Conservation (phyloP, 1,140 invertebrate genomes). For the Neotoxoptera formosana region DNA sequence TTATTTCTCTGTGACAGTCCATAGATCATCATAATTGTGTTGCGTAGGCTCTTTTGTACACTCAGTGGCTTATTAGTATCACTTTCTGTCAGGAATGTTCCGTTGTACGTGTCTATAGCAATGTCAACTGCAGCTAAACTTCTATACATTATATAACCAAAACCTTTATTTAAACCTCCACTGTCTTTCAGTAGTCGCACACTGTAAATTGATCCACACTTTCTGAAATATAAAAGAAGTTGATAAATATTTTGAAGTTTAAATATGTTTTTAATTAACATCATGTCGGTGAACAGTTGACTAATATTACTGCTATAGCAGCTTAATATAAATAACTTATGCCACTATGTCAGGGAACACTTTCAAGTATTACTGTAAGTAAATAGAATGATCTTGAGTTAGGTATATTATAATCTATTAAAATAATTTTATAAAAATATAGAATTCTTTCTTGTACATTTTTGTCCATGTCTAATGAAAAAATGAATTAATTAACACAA, state of each 20-base stretch:
- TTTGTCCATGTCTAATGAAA: no score
- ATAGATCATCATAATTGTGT: slow-evolving; percentile 57
- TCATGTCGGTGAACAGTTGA: neutral
- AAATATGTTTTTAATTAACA: neutral
- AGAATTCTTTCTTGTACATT: no score
- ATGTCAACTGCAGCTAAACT: slow-evolving; percentile 19
- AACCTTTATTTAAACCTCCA: slow-evolving; percentile 51
- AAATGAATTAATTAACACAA: no score
- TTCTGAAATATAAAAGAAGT: slow-evolving; percentile 32
- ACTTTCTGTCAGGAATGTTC: slow-evolving; percentile 24
- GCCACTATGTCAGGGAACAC: no score
- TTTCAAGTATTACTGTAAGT: no score
- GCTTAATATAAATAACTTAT: no score
- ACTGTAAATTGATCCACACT: slow-evolving; percentile 48
- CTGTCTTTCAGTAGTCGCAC: slow-evolving; percentile 33
- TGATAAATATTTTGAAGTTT: neutral
- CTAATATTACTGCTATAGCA: no score
- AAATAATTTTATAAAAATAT: no score
- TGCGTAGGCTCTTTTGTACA: slow-evolving; percentile 46
- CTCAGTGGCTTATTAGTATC: slow-evolving; percentile 36
- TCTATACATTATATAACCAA: slow-evolving; percentile 56
- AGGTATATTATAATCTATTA: no score
- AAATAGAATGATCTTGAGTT: no score
- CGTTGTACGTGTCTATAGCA: slow-evolving; percentile 32
- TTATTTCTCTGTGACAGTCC: slow-evolving; percentile 32